A percentile compares a stretch with the other conserved stretches of the same genome.
Evolutionary conservation across 2,113 vertebrate species (phyloP).

Genomic region (Cromileptes altivelis): DNA sequence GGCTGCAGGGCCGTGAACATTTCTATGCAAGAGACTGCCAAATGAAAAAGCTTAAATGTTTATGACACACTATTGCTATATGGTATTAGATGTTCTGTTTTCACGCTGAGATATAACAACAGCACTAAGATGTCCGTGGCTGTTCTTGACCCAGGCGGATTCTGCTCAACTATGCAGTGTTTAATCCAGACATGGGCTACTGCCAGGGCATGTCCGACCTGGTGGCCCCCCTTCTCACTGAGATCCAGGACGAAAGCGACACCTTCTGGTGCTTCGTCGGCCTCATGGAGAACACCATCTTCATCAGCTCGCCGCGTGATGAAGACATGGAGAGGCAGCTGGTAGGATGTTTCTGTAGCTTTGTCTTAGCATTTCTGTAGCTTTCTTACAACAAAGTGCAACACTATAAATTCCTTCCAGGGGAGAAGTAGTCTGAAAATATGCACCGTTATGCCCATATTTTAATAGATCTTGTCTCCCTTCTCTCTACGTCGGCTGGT

Average conservation of each 20-base stretch:
- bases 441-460: too few relatives aligned
- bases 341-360: conserved; percentile 80
- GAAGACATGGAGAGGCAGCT: conserved; percentile 99
- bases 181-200: conserved; percentile 93
- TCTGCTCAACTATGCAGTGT: conserved; percentile 96
- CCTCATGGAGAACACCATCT: conserved; percentile 98
- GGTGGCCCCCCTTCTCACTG: conserved; percentile 94
- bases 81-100: conserved; percentile 14
- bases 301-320: conserved; percentile 95
- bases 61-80: conserved; percentile 1
- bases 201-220: conserved; percentile 99
- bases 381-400: too few relatives aligned
- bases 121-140: conserved; percentile 31
- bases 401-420: too few relatives aligned
- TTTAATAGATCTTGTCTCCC: too few relatives aligned
- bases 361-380: too few relatives aligned
- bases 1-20: conserved; percentile 2
- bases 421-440: too few relatives aligned
- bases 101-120: conserved; percentile 39
- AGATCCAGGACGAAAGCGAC: conserved; percentile 96
- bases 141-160: conserved; percentile 86
- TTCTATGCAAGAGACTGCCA: conserved; percentile 1
- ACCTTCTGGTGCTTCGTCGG: conserved; percentile 99
- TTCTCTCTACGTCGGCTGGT: too few relatives aligned
- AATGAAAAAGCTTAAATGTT: background rate